Evolutionary conservation across 1,140 invertebrate genomes (phyloP).

Genomic region (Carposina sasakii): DNA sequence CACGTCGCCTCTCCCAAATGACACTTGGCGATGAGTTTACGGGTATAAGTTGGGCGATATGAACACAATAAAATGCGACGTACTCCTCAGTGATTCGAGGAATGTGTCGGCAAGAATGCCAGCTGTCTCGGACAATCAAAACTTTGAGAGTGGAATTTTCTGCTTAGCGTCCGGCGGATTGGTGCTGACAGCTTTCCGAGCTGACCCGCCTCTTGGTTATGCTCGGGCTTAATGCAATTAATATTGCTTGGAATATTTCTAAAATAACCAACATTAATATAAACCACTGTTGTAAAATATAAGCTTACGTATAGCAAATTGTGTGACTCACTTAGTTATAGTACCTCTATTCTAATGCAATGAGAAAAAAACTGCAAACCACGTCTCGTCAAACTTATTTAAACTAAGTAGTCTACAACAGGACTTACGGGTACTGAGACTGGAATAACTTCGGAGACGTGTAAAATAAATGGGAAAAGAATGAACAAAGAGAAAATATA

Average conservation of each 20-base stretch:
- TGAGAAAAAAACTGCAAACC: too few relatives aligned
- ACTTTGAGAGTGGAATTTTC: constrained; percentile 63
- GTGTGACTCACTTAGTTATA: too few relatives aligned
- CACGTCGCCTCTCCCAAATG: constrained; percentile 30
- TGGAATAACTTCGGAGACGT: too few relatives aligned
- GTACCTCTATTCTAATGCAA: too few relatives aligned
- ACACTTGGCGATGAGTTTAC: constrained; percentile 48
- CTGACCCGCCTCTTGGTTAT: constrained; percentile 3
- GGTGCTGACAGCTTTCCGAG: constrained; percentile 36
- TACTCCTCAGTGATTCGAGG: constrained; percentile 40
- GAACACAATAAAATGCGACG: constrained; percentile 59
- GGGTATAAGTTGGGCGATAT: constrained; percentile 49
- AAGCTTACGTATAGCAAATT: too few relatives aligned
- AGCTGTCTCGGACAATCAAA: constrained; percentile 66
- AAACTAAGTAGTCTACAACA: constrained; percentile 7
- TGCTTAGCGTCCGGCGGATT: constrained; percentile 57
- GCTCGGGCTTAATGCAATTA: too few relatives aligned
- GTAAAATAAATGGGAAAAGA: too few relatives aligned
- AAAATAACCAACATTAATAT: too few relatives aligned
- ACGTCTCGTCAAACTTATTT: neutral
- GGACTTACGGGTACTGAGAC: neutral
- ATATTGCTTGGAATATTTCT: too few relatives aligned
- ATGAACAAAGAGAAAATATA: too few relatives aligned
- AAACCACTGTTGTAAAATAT: too few relatives aligned
- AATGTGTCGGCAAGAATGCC: constrained; percentile 62